Base-by-base conservation (phyloP, 1,140 invertebrate genomes). In the Drosophila obscura region DNA sequence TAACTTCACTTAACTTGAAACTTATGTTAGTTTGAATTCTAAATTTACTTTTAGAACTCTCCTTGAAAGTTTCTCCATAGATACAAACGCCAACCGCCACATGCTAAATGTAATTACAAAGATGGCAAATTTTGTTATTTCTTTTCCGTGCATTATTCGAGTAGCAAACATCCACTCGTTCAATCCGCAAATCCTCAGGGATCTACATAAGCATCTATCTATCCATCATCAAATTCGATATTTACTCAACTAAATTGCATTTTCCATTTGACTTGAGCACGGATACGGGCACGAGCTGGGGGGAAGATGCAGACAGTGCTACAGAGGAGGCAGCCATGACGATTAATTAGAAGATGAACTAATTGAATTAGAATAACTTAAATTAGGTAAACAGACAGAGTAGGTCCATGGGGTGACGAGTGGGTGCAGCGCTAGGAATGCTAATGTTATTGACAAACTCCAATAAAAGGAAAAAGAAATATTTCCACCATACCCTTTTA, bases 281-380 rank as follows among this genome's bases (percentile, higher is more conserved):
- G 59, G 19, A 46, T 1, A 53, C 16, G 35, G 24, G 52, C 16
- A 24, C 19, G 16, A 11, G 44, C 7, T 11, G 45, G 13, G 5
- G 44, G 61, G 22, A 69, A 26, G 41, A 59, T 50, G 45, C 44
- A 31, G 15, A 35, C 48, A 35, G 45, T 11, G 8, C 8, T 35
- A 4, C 16, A 7, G 53, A 57, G 58, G 51, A 35, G 39, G 71
- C 60, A 52, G 41, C 45, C 51, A 51, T 66, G 63, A 45, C 51
- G 76, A 88, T 88, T 85, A 85, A 85, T 85, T 88, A 80, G 76
- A 80, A 76, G 80, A 59, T 62, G 76, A 77, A 77, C 76, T 83
- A 88, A 88, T 88, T 88, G 83, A 88, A 88, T 88, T 88, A 82
- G 84, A 83, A 88, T 88, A 89, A 88, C 83, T 88, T 83, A 83